phyloP scores from a whole-genome alignment of 1,140 invertebrate genomes.

The Drosophila murphyi region DNA sequence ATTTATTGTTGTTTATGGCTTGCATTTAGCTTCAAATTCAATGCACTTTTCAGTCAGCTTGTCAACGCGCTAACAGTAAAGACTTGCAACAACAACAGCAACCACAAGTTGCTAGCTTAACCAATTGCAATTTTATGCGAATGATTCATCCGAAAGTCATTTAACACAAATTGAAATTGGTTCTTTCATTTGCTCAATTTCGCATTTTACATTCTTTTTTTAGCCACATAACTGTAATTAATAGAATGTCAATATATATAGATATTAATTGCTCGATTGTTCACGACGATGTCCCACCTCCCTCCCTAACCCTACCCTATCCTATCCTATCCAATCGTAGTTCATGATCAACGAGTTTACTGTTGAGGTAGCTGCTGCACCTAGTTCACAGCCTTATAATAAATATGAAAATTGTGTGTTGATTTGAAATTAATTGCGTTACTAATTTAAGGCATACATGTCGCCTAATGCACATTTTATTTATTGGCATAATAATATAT shows the following conservation, averaged over 20 bases:
- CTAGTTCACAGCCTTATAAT: conserved; percentile 7
- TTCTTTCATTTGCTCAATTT: background rate
- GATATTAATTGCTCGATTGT: conserved; percentile 42
- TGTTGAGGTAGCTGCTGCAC: conserved; percentile 37
- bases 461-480: background rate
- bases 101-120: conserved; percentile 10
- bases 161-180: background rate
- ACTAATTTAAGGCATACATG: background rate
- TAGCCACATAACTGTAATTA: conserved; percentile 60
- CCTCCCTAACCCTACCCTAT: background rate
- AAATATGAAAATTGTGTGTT: conserved; percentile 7
- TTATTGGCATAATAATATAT: no score
- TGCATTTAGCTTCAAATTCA: conserved; percentile 62
- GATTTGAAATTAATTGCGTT: background rate
- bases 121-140: conserved; percentile 12
- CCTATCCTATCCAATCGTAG: background rate
- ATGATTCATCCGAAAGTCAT: conserved; percentile 37
- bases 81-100: conserved; percentile 18
- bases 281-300: background rate
- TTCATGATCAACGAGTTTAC: conserved; percentile 14
- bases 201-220: conserved; percentile 4
- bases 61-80: conserved; percentile 61
- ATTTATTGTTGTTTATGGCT: conserved; percentile 48
- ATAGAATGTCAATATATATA: conserved; percentile 54
- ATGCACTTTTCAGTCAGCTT: conserved; percentile 76